phyloP scores from a whole-genome alignment of 2,888 invertebrate species.

The Lomographa bimaculata region DNA sequence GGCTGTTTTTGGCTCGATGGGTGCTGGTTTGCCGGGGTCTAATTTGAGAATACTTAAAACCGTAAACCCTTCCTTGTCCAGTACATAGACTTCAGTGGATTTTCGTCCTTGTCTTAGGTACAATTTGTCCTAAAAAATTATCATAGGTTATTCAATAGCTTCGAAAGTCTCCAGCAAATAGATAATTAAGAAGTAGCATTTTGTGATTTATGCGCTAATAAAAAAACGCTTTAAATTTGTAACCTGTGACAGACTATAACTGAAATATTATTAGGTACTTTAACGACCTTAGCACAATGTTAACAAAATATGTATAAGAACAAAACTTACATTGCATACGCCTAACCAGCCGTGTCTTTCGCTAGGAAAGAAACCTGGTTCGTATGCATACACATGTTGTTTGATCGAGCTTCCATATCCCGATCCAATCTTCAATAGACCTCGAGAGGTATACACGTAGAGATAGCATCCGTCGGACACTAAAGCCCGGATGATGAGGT shows the following conservation, averaged over 20 bases:
- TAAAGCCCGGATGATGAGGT: constrained; percentile 83
- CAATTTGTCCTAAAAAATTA: constrained; percentile 87
- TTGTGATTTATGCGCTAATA: too few relatives aligned
- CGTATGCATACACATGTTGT: constrained; percentile 94
- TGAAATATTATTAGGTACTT: too few relatives aligned
- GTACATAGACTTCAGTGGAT: constrained; percentile 73
- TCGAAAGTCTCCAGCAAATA: too few relatives aligned
- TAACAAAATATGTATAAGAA: too few relatives aligned
- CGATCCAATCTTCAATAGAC: constrained; percentile 96
- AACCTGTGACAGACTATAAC: too few relatives aligned
- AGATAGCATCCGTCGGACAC: constrained; percentile 96
- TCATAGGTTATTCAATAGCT: too few relatives aligned
- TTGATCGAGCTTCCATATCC: constrained; percentile 96
- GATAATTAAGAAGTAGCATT: too few relatives aligned
- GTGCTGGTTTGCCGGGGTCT: constrained; percentile 56
- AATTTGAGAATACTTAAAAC: constrained; percentile 57
- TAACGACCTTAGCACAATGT: too few relatives aligned
- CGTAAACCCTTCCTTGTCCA: constrained; percentile 70
- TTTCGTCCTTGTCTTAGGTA: constrained; percentile 88
- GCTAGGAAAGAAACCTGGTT: constrained; percentile 90
- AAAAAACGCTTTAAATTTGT: too few relatives aligned
- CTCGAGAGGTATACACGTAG: constrained; percentile 93
- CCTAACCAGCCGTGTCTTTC: constrained; percentile 93
- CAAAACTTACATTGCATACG: constrained; percentile 90
- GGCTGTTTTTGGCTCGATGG: constrained; percentile 64